phyloP scores from a whole-genome alignment of 2,797 vertebrate species.

The Melanotaenia nigrans region DNA sequence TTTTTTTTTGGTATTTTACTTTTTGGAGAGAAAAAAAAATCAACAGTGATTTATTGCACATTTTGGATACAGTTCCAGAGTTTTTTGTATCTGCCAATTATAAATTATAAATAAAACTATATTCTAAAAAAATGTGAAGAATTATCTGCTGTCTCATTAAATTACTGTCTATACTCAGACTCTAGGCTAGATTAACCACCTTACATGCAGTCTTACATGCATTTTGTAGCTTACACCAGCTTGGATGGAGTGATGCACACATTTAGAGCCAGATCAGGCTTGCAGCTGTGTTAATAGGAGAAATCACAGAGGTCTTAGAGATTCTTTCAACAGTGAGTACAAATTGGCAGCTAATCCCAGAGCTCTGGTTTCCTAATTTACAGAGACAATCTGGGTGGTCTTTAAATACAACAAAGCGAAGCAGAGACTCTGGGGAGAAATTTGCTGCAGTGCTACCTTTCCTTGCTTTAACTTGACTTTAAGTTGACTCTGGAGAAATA shows the following conservation, averaged over 20 bases:
- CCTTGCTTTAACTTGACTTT: constrained; percentile 56
- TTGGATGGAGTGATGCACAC: constrained; percentile 14
- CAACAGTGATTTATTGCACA: constrained; percentile 97
- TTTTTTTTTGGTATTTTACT: constrained; percentile 81
- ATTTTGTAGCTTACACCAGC: not conserved
- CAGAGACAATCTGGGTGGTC: constrained; percentile 53
- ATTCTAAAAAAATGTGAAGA: constrained; percentile 80
- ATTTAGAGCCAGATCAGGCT: constrained; percentile 31
- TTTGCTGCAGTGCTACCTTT: constrained; percentile 42
- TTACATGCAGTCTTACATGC: not conserved
- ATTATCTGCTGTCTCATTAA: not conserved
- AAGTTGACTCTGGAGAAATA: constrained; percentile 53
- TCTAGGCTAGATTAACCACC: not conserved
- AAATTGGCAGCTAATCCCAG: constrained; percentile 62
- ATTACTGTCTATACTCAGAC: too few relatives aligned
- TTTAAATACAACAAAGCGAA: constrained; percentile 55
- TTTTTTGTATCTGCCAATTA: constrained; percentile 97
- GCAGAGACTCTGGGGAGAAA: constrained; percentile 55
- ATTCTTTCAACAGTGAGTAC: constrained; percentile 39
- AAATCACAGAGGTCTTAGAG: constrained; percentile 47
- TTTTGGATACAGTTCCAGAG: constrained; percentile 96
- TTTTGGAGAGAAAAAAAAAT: constrained; percentile 86
- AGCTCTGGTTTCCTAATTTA: constrained; percentile 58
- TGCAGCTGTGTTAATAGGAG: constrained; percentile 47
- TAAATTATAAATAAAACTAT: constrained; percentile 94